phyloP scores from a whole-genome alignment of 2,113 vertebrate species.

The Elgaria multicarinata region DNA sequence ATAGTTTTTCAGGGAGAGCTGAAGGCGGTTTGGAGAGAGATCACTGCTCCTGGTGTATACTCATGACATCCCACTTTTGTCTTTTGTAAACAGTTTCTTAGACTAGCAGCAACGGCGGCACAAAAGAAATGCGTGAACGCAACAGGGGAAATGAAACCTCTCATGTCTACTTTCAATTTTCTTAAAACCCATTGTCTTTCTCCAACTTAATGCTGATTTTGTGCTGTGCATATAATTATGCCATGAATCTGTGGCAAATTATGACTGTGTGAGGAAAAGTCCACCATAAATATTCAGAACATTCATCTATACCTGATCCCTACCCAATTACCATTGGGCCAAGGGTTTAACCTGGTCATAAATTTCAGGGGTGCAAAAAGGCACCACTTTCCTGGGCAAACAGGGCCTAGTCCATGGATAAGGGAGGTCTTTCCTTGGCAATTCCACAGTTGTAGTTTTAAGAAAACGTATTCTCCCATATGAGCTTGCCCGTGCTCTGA shows the following conservation, averaged over 20 bases:
- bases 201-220: background rate
- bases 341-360: background rate
- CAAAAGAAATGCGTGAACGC: background rate
- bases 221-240: background rate
- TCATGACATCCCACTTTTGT: background rate
- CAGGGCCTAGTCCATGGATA: background rate
- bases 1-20: background rate
- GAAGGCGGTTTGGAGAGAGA: background rate
- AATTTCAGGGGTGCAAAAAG: background rate
- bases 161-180: background rate
- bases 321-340: background rate
- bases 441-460: background rate
- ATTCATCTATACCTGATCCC: background rate
- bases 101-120: background rate
- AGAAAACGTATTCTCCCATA: no score
- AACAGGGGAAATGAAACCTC: background rate
- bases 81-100: background rate
- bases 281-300: background rate
- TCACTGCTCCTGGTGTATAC: background rate
- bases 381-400: background rate
- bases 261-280: background rate
- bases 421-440: background rate
- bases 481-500: no score
- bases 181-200: background rate
- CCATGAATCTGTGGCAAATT: background rate